A percentile compares a stretch with the other conserved stretches of the same genome.
Evolutionary conservation across 2,113 vertebrate genomes (phyloP).

Genomic region (Heterocephalus glaber): DNA sequence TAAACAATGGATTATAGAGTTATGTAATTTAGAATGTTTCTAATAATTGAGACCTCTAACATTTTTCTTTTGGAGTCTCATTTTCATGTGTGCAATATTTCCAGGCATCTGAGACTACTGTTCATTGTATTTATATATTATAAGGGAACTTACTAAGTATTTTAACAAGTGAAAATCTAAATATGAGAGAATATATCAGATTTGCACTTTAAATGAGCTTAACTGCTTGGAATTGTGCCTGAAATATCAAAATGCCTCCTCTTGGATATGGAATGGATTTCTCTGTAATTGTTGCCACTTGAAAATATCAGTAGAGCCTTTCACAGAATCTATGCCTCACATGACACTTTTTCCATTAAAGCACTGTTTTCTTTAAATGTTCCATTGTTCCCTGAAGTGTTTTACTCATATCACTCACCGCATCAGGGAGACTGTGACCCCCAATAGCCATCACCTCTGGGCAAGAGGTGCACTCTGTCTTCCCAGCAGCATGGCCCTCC

Average conservation of each 20-base stretch:
- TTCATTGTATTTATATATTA: slow-evolving; percentile 81
- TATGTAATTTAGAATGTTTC: slow-evolving; percentile 65
- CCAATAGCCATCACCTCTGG: not conserved
- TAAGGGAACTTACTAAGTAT: slow-evolving; percentile 77
- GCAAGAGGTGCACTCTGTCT: slow-evolving; percentile 54
- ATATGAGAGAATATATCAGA: slow-evolving; percentile 81
- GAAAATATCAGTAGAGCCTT: slow-evolving; percentile 74
- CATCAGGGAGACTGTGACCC: slow-evolving; percentile 52
- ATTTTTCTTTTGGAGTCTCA: slow-evolving; percentile 75
- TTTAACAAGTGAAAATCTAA: slow-evolving; percentile 84
- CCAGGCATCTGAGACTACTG: slow-evolving; percentile 82
- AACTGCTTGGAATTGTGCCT: slow-evolving; percentile 90
- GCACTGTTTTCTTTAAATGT: slow-evolving; percentile 77
- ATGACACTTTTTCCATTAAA: slow-evolving; percentile 77
- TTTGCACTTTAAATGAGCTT: slow-evolving; percentile 91
- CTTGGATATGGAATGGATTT: slow-evolving; percentile 78
- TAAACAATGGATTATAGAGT: slow-evolving; percentile 60
- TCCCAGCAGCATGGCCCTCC: not conserved
- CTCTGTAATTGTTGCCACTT: slow-evolving; percentile 75
- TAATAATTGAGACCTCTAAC: slow-evolving; percentile 57
- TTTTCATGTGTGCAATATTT: slow-evolving; percentile 87
- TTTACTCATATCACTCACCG: slow-evolving; percentile 65
- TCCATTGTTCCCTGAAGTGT: slow-evolving; percentile 43
- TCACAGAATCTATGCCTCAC: slow-evolving; percentile 72
- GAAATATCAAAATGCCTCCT: slow-evolving; percentile 85